Percentiles rank a stretch among this genome's conserved stretches.
Evolutionary conservation across 2,113 vertebrate species (phyloP).

Genomic region (Dendropsophus ebraccatus): DNA sequence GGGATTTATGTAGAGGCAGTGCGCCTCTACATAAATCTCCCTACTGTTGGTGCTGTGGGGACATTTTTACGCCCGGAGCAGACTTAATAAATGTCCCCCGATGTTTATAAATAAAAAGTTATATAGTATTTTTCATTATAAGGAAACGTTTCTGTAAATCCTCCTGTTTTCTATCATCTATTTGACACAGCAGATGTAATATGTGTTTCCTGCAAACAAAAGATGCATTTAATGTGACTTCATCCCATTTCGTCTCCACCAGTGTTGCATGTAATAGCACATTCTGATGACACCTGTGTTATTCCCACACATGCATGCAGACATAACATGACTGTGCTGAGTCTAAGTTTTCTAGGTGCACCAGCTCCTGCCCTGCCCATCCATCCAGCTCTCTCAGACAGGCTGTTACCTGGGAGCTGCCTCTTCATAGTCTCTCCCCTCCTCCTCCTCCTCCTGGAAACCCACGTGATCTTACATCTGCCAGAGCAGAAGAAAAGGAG

Average conservation of each 20-base stretch:
- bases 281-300: not conserved
- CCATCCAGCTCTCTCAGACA: constrained; percentile 16
- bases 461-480: constrained; percentile 47
- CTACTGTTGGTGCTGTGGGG: no score
- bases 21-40: no score
- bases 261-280: not conserved
- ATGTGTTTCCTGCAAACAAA: no score
- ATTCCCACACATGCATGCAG: not conserved
- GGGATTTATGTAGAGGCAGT: no score
- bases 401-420: constrained; percentile 57
- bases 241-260: not conserved
- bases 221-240: not conserved
- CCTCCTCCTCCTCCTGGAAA: not conserved
- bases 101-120: no score
- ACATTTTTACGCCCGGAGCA: no score
- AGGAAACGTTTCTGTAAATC: no score
- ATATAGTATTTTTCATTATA: no score
- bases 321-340: constrained; percentile 22
- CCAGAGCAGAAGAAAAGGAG: constrained; percentile 32
- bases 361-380: constrained; percentile 21
- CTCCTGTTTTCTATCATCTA: no score
- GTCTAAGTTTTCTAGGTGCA: not conserved
- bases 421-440: constrained; percentile 12
- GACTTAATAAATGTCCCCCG: no score
- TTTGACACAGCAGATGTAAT: no score